Evolutionary conservation across 2,113 vertebrate genomes (phyloP).

Genomic region (Tetrax tetrax): DNA sequence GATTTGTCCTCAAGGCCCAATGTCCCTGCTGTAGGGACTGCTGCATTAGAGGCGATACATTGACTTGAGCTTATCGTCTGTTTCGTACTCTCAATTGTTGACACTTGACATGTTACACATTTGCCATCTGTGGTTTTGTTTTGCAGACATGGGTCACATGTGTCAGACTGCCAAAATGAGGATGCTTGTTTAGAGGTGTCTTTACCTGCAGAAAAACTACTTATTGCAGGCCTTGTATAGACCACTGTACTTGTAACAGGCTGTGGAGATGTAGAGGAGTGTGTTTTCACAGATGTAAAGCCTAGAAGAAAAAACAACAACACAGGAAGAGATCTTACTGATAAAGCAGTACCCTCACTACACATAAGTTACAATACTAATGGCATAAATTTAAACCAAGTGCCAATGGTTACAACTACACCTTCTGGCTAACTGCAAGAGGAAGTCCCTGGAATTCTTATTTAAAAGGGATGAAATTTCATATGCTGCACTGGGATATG

Average conservation of each 20-base stretch:
- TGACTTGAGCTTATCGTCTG: constrained; percentile 46
- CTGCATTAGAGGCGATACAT: constrained; percentile 55
- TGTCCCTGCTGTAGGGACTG: constrained; percentile 49
- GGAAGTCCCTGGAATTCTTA: constrained; percentile 14
- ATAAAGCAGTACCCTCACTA: neutral
- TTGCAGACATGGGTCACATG: constrained; percentile 77
- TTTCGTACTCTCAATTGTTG: constrained; percentile 66
- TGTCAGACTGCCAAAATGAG: constrained; percentile 83
- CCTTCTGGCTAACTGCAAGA: neutral
- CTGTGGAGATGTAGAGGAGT: constrained; percentile 64
- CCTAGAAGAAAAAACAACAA: constrained; percentile 63
- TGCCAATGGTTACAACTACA: neutral
- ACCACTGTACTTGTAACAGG: constrained; percentile 67
- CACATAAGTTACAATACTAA: neutral
- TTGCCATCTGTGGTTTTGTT: constrained; percentile 84
- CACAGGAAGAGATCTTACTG: neutral
- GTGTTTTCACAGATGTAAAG: constrained; percentile 73
- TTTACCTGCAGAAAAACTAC: constrained; percentile 75
- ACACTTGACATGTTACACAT: constrained; percentile 81
- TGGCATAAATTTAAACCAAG: neutral
- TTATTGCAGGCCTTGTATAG: constrained; percentile 76
- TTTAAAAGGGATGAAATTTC: constrained; percentile 12
- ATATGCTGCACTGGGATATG: neutral
- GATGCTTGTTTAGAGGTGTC: constrained; percentile 78
- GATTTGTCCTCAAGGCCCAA: constrained; percentile 83